Conservation (phyloP, 2,113 vertebrate genomes). For the Galemys pyrenaicus region DNA sequence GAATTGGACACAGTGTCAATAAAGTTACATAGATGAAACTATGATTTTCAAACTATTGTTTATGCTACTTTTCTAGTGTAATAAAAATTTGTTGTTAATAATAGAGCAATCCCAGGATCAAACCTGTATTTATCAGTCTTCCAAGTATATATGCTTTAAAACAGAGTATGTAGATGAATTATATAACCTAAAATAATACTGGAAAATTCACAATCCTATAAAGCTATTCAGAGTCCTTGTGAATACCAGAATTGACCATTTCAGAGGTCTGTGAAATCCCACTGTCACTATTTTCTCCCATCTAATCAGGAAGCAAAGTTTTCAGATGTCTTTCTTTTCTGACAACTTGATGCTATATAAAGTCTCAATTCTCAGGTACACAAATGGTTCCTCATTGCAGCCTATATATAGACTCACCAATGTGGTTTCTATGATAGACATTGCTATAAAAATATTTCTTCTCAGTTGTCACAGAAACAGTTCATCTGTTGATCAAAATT, state of each 20-base stretch:
- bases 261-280: neutral
- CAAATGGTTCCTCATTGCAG: neutral
- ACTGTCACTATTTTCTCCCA: neutral
- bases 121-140: neutral
- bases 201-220: neutral
- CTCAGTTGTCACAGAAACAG: neutral
- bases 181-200: neutral
- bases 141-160: neutral
- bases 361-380: neutral
- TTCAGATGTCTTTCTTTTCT: neutral
- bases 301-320: neutral
- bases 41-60: neutral
- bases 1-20: neutral
- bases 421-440: neutral
- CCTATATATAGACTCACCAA: neutral
- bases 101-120: neutral
- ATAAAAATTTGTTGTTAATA: neutral
- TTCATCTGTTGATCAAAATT: slow-evolving; percentile 18
- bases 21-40: neutral
- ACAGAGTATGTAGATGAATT: neutral
- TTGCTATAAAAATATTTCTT: neutral
- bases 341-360: neutral
- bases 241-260: neutral
- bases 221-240: neutral
- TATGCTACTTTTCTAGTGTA: neutral